phyloP scores from a whole-genome alignment of 2,797 vertebrate genomes.

The Chelonia mydas region DNA sequence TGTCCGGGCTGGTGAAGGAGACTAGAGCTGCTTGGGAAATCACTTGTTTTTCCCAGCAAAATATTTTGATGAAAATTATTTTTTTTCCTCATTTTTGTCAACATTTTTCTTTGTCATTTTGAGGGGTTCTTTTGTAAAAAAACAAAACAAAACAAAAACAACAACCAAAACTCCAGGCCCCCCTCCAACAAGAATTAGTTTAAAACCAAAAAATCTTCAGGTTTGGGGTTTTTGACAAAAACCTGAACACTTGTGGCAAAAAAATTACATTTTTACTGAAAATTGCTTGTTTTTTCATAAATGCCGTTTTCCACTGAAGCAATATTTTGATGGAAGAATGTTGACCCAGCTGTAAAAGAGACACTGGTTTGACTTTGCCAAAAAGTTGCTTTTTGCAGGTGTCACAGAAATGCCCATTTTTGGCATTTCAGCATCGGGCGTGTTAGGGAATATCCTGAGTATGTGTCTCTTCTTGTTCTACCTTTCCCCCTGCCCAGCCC shows the following conservation, averaged over 20 bases:
- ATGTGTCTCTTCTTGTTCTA: neutral
- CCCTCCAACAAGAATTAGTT: neutral
- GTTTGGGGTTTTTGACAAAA: neutral
- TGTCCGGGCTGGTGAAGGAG: neutral
- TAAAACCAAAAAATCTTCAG: neutral
- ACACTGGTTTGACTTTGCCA: neutral
- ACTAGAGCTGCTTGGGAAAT: neutral
- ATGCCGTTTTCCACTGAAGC: neutral
- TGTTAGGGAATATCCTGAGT: neutral
- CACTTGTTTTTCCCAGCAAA: neutral
- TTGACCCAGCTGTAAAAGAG: neutral
- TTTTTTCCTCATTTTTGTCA: neutral
- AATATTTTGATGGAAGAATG: neutral
- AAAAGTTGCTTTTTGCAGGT: neutral
- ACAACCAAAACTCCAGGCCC: too few relatives aligned
- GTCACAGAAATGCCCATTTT: neutral
- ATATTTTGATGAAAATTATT: rapidly evolving
- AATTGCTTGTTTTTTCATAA: neutral
- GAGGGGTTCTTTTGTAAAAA: neutral
- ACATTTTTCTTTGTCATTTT: rapidly evolving
- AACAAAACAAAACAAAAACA: too few relatives aligned
- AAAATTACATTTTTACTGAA: neutral
- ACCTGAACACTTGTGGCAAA: neutral
- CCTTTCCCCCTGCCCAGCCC: neutral
- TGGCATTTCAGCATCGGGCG: neutral